These are phyloP conservation scores for Schizaphis graminum DNA, from an alignment of 2,888 invertebrate species.

Conservation along the genomic window DNA sequence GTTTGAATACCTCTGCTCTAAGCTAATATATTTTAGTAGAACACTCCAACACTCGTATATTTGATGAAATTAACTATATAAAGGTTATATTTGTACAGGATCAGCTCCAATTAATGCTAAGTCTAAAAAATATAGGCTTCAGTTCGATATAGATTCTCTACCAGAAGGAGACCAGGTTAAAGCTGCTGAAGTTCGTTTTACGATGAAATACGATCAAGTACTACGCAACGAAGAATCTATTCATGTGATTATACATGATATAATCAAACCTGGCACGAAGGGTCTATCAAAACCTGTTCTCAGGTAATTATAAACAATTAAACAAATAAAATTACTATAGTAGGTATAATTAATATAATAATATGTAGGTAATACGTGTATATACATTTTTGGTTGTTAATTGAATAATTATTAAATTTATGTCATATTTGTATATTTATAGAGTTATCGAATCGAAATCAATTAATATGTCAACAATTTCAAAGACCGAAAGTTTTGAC, in stretches of 20 bases:
- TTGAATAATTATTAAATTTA: background rate
- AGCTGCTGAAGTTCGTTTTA: conserved; percentile 85
- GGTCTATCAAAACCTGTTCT: conserved; percentile 79
- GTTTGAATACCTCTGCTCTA: too few species aligned
- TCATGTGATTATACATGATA: conserved; percentile 81
- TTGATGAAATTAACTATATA: background rate
- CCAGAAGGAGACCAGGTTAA: conserved; percentile 83
- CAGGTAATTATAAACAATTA: conserved; percentile 38
- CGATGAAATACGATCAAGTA: conserved; percentile 71
- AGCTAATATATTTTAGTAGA: background rate
- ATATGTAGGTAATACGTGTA: too few species aligned
- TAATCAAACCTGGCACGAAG: conserved; percentile 80
- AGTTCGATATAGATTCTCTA: conserved; percentile 84
- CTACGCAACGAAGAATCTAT: conserved; percentile 62
- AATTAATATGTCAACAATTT: conserved; percentile 68
- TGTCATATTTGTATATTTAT: background rate
- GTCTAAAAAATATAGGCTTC: conserved; percentile 78
- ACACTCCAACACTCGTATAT: background rate
- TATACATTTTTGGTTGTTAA: background rate
- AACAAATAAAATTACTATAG: too few species aligned
- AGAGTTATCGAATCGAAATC: conserved; percentile 82
- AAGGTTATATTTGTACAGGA: conserved; percentile 11
- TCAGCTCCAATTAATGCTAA: conserved; percentile 27
- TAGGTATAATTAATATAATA: too few species aligned
- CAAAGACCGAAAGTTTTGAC: conserved; percentile 77